phyloP scores from a whole-genome alignment of 2,797 vertebrate species.

The Gymnoscopelus braueri region DNA sequence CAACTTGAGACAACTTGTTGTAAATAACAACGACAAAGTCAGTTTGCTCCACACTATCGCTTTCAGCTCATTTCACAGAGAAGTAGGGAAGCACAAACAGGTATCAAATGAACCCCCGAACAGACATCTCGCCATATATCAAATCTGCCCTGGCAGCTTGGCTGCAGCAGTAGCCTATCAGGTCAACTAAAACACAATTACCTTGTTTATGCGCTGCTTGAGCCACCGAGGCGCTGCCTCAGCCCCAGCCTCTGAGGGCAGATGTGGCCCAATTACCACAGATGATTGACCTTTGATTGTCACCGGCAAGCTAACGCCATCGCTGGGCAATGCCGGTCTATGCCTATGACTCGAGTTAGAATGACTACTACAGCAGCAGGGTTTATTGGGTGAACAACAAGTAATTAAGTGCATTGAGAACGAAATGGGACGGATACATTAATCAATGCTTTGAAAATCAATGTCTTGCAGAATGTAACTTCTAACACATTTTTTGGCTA shows the following conservation, averaged over 20 bases:
- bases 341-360: background rate
- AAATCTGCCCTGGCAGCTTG: constrained; percentile 58
- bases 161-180: constrained; percentile 54
- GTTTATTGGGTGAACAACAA: background rate
- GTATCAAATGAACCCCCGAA: constrained; percentile 62
- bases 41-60: constrained; percentile 17
- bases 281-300: constrained; percentile 60
- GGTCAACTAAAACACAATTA: constrained; percentile 67
- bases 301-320: constrained; percentile 29
- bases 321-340: constrained; percentile 1
- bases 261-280: constrained; percentile 71
- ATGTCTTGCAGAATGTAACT: too few relatives aligned
- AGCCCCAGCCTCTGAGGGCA: constrained; percentile 67
- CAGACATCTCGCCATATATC: constrained; percentile 65
- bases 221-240: constrained; percentile 43
- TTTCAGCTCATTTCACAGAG: constrained; percentile 66
- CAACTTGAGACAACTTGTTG: too few relatives aligned
- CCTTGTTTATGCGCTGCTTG: constrained; percentile 66
- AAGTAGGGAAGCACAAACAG: constrained; percentile 45
- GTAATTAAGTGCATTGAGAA: background rate
- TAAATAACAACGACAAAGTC: constrained; percentile 59
- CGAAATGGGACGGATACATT: background rate
- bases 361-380: background rate
- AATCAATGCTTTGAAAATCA: background rate
- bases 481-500: too few relatives aligned